Evolutionary conservation across 2,888 invertebrate species (phyloP), one percentile per base, ranked within the genome.

Genomic region (Sphaerophoria rueppellii): DNA sequence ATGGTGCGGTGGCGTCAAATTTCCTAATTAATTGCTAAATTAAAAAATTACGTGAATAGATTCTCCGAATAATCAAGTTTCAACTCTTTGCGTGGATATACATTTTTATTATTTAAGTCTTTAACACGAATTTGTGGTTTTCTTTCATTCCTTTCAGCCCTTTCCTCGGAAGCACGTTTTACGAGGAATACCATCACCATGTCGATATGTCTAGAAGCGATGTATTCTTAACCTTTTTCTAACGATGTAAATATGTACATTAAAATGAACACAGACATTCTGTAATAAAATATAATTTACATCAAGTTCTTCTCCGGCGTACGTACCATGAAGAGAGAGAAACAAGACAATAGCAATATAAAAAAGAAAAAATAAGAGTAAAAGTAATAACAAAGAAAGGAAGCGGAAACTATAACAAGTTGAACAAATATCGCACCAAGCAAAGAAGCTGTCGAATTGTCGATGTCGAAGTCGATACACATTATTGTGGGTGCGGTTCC

Each of bases 331-430:
- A 48, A 48, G 34, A 48, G 14, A 43, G 40, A 43, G 12, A 43
- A 12, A 40, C 40, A 9, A 40, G 9, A 40, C 6, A 40, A 40
- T 1, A 9, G 40, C 6, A 9, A 9, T 2, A 40, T 6, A 40
- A 40, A 40, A 6, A 40, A 40, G n/a, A n/a, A 55, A 55, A 57
- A 14, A n/a, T 24, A 24, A 24, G 24, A 24, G 24, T 24, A 34
- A 12, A 1, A 43, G 12, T 43, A 43, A 52, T 32, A 67, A 54
- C n/a, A 61, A 72, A 80, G 48, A 60, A 43, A 69, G 75, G 83
- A 85, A 85, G 67, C 83, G 83, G 83, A 85, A 85, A 79, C 83
- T 72, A 71, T 72, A 75, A 85, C 75, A 85, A 69, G 72, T 85
- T 83, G 65, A 72, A 76, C 80, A 85, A 85, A 85, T 76, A 85